phyloP scores from a whole-genome alignment of 2,113 vertebrate species.

The Sylvia atricapilla region DNA sequence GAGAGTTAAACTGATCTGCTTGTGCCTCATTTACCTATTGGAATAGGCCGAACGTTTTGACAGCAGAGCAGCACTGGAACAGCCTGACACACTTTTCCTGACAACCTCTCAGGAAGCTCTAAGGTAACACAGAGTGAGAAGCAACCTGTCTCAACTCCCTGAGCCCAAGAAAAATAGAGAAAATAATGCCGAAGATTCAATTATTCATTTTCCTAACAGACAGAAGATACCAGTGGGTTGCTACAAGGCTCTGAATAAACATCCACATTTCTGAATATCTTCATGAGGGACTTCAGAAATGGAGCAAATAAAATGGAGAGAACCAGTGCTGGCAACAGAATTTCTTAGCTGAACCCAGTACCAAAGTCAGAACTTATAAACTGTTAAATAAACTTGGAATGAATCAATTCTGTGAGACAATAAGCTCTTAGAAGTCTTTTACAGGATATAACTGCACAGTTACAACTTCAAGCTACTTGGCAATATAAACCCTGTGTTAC shows the following conservation, averaged over 20 bases:
- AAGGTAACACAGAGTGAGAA: neutral
- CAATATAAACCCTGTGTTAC: fast-evolving
- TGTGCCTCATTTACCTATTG: conserved; percentile 28
- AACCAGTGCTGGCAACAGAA: neutral
- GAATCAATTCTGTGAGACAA: neutral
- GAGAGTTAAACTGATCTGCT: neutral
- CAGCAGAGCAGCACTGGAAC: neutral
- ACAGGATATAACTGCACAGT: neutral
- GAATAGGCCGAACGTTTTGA: neutral
- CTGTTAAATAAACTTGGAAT: neutral
- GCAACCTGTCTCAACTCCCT: neutral
- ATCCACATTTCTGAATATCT: fast-evolving
- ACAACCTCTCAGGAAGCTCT: neutral
- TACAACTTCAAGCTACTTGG: neutral
- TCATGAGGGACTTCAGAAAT: neutral
- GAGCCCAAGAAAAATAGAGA: neutral
- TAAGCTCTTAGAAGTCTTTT: neutral
- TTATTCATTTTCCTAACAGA: neutral
- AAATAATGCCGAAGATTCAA: neutral
- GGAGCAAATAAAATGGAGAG: neutral
- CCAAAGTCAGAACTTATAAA: neutral
- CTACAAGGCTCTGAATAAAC: neutral
- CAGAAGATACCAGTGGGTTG: neutral
- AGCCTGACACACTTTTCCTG: neutral
- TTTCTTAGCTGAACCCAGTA: neutral